Conservation (phyloP, 2,888 invertebrate genomes). For the Brachyptera putata region DNA sequence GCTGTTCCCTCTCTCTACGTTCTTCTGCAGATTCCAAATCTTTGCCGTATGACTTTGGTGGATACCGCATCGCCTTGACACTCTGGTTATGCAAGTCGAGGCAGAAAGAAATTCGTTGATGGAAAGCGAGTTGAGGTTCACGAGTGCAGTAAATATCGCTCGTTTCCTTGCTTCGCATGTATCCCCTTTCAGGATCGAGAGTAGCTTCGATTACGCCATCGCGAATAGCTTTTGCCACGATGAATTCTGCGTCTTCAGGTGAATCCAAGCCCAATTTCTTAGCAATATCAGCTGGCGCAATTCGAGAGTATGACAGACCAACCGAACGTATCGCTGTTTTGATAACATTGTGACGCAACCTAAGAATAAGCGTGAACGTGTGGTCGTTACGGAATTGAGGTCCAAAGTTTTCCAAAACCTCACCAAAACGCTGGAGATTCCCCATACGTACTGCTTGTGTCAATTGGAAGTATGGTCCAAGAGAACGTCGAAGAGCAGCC, state of each 20-base stretch:
- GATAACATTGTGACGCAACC: conserved; percentile 96
- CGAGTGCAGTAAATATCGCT: conserved; percentile 95
- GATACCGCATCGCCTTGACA: conserved; percentile 99
- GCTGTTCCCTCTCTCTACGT: conserved; percentile 91
- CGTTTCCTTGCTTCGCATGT: conserved; percentile 96
- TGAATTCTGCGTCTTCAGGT: conserved; percentile 97
- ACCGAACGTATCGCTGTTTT: conserved; percentile 97
- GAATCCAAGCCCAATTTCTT: conserved; percentile 90
- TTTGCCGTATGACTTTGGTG: conserved; percentile 97
- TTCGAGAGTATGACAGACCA: conserved; percentile 92
- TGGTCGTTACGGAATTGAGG: conserved; percentile 90
- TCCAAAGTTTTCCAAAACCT: conserved; percentile 86
- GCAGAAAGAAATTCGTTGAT: conserved; percentile 95
- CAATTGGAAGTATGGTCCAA: conserved; percentile 94
- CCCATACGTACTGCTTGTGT: conserved; percentile 96
- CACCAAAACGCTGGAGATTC: conserved; percentile 89
- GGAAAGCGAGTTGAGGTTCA: conserved; percentile 93
- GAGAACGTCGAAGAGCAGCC: conserved; percentile 78
- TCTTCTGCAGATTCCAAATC: conserved; percentile 97
- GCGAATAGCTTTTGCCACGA: conserved; percentile 95
- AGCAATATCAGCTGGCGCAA: conserved; percentile 92
- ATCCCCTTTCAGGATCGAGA: conserved; percentile 91
- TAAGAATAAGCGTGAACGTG: conserved; percentile 92
- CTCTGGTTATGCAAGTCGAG: conserved; percentile 97
- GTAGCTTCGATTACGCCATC: conserved; percentile 99